Evolutionary conservation across 35 echinoderm and acorn worm genomes (phyloP), one percentile per base, ranked within the genome.

Genomic region (Diadema setosum): DNA sequence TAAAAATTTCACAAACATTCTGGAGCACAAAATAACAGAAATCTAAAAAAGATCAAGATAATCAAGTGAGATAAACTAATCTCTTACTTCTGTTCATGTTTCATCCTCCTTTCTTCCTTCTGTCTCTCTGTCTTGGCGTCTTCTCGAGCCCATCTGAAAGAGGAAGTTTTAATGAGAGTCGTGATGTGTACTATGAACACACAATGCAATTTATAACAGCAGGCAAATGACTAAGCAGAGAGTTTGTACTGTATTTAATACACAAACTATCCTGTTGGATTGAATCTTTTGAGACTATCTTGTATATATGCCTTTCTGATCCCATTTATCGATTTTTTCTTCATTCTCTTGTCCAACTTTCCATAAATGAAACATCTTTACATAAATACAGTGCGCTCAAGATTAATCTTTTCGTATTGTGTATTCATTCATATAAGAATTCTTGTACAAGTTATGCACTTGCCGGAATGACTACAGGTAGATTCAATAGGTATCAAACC

Each of bases 21-120:
- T 34, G 56, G 29, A 40, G 35, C 20, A 29, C 36, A 20, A 18
- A 34, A 34, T 34, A 50, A 5, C 1, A 21, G 23, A n/a, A 57
- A 82, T 18, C 15, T 55, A 24, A 57, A 57, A 25, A 65, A 34
- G 25, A 5, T 23, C 17, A 27, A 21, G 52, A 7, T 26, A 55
- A 3, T 25, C 33, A n/a, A 1, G 3, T 17, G 48, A 23, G 7
- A 14, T 52, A 23, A 56, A 65, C 30, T 15, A 2, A 21, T 21
- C 41, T 11, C 88, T 69, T 83, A 90, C 88, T 82, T 90, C 58
- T 90, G 76, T 46, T 90, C 88, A 21, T 84, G 80, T 21, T 82
- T 82, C 88, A 90, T 90, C 39, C 65, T 90, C 30, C 88, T 61
- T 82, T 90, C 88, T 0, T 82, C 80, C 80, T 83, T 90, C 80